Percentiles rank a stretch among this genome's conserved stretches.
phyloP scores from a whole-genome alignment of 2,113 vertebrate genomes.

The Nicator chloris region DNA sequence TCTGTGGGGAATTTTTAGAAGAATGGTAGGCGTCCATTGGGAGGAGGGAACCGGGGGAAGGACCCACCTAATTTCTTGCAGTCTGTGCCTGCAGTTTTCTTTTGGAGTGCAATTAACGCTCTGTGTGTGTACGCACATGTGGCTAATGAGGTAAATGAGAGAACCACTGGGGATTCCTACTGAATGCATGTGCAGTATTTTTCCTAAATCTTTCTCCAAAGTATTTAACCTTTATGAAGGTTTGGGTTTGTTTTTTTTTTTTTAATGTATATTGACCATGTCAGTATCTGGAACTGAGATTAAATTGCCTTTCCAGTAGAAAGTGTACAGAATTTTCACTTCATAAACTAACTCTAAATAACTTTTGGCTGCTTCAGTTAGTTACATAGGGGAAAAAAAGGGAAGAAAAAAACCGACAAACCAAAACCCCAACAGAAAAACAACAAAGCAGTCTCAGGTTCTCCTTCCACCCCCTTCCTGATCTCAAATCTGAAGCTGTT shows the following conservation, averaged over 20 bases:
- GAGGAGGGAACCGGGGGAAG: constrained; percentile 11
- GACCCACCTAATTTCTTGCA: constrained; percentile 7
- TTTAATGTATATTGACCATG: not conserved
- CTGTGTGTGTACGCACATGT: not conserved
- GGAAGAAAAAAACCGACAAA: not conserved
- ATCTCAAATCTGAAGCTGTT: not conserved
- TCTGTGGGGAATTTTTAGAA: constrained; percentile 36
- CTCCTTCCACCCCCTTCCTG: not conserved
- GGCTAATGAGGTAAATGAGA: constrained; percentile 37
- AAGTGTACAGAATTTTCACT: constrained; percentile 40
- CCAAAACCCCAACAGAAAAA: not conserved
- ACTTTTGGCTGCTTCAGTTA: not conserved
- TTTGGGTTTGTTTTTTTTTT: not conserved
- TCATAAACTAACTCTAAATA: constrained; percentile 24
- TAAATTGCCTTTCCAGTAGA: not conserved
- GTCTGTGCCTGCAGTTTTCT: constrained; percentile 38
- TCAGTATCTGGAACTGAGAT: not conserved
- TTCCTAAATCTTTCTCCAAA: constrained; percentile 26
- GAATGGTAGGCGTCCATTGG: not conserved
- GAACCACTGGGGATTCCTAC: constrained; percentile 19
- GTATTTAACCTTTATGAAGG: not conserved
- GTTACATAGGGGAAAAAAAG: not conserved
- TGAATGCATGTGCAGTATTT: constrained; percentile 16
- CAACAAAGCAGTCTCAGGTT: not conserved
- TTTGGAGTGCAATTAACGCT: constrained; percentile 46